Base-by-base conservation (phyloP, 35 echinoderm and acorn worm species). In the Heliocidaris erythrogramma region DNA sequence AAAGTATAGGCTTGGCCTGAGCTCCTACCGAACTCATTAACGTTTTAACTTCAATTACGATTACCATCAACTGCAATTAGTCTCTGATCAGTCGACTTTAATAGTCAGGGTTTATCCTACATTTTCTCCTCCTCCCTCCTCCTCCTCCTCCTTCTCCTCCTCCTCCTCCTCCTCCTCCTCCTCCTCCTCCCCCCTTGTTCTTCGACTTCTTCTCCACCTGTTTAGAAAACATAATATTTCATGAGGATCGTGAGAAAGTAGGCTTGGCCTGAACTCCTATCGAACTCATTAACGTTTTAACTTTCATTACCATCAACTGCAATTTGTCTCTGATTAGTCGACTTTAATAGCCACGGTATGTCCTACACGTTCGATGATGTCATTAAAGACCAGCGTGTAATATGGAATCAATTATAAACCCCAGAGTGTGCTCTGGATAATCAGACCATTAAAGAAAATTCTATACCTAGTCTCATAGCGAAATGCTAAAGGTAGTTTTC, bases 341-440 rank as follows among this genome's bases (percentile, higher is more conserved):
- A 24, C 27, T 78, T 78, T 78, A 18, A 78, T 78, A 32, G 87
- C 31, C 24, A 42, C 10, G 12, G 29, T 42, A 42, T 30, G 17
- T 21, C 29, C 29, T 87, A 42, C 85, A 84, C 85, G 85, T 86
- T 86, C 85, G 31, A 42, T 48, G 24, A 48, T 47, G 87, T 89
- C 87, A 89, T 89, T 89, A 47, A 47, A 32, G 87, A 47, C 47
- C 31, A 89, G 31, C 21, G 87, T 78, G 65, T 89, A 89, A 86
- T 89, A 48, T 89, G 87, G 87, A 89, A 47, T 89, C 87, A 89
- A 89, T 89, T 89, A 89, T n/a, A 35, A 89, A 42, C 47, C 85
- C 31, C 87, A 89, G 30, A 6, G 30, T 89, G 87, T 78, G 65
- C 7, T 27, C 65, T 78, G 14, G 18, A 8, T 78, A 56, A 56